Base-by-base conservation (phyloP, 2,888 invertebrate species). In the Drosophila cracens region DNA sequence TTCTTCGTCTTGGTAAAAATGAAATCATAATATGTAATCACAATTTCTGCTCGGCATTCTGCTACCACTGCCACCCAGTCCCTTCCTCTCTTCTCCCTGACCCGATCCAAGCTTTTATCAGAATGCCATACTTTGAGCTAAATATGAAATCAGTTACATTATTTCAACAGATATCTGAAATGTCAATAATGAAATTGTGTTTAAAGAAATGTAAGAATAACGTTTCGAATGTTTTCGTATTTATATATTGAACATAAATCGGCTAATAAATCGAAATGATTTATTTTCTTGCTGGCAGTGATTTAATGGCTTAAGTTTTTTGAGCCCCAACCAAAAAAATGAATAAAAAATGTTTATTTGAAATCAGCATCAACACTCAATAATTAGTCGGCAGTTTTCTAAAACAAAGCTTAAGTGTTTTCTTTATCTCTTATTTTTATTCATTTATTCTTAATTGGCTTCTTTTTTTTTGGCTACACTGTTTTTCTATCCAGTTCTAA, bases 1-100 rank as follows among this genome's bases (percentile, higher is more conserved):
- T 46, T 7, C 18, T 27, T 25, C 18, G 48, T 51, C n/a, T 59
- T 46, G 63, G 49, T 56, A 46, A 49, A 53, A 61, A 77, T 74
- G 59, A 66, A 78, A 77, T 78, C 78, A 74, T 74, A 78, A 78
- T 70, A 70, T 74, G 59, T 66, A 78, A 78, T 76, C 76, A 76
- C 63, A 40, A 75, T 46, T 72, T 63, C 33, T 38, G 46, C 40
- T 36, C 16, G 18, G 36, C 21, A 18, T 27, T 11, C 25, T 46
- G 21, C 46, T 46, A 7, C 7, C 16, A n/a, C 4, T 3, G n/a
- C 13, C 27, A 21, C 29, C 29, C 34, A 34, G 21, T 16, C 16
- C 31, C 61, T 2, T 0, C 29, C 46, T 5, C 18, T 16, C 43
- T 10, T 10, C 18, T 10, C 51, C 29, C 29, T 29, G 60, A 21